These are phyloP conservation scores for Geophilus truncorum DNA, from an alignment of 2,888 invertebrate species.

Conservation along the genomic window DNA sequence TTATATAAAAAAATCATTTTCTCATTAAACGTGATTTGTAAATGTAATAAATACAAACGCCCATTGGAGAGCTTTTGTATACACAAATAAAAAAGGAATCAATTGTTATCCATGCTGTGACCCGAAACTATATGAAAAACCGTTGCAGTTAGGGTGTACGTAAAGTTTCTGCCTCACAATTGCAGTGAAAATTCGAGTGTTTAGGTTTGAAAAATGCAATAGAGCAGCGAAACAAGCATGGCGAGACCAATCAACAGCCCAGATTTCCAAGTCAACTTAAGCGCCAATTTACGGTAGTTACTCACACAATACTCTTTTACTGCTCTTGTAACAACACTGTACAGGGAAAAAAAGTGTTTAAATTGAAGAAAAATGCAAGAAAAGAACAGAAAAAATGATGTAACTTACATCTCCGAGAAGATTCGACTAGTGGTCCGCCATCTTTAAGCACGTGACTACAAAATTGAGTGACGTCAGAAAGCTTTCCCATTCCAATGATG, in stretches of 20 bases:
- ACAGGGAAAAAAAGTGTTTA: background rate
- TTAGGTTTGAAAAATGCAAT: background rate
- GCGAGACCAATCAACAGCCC: background rate
- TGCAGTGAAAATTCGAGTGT: background rate
- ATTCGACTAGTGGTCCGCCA: constrained; percentile 27
- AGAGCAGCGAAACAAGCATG: constrained; percentile 6
- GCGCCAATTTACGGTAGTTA: background rate
- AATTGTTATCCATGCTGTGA: too few relatives aligned
- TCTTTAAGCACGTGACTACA: constrained; percentile 14
- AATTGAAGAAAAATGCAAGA: background rate
- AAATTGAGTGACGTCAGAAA: background rate
- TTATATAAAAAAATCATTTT: too few relatives aligned
- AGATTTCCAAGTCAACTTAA: background rate
- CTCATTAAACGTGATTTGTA: too few relatives aligned
- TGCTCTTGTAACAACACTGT: background rate
- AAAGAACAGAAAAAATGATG: background rate
- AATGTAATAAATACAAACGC: too few relatives aligned
- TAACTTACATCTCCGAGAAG: constrained; percentile 15
- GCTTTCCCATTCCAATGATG: too few relatives aligned
- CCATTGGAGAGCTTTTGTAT: too few relatives aligned
- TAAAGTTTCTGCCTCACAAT: background rate
- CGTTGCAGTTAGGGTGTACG: background rate
- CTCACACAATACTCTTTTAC: constrained; percentile 17
- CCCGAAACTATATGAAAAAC: background rate
- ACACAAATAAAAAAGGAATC: too few relatives aligned